Evolutionary conservation across 2,888 invertebrate species (phyloP).

Genomic region (Zaprionus obscuricornis): DNA sequence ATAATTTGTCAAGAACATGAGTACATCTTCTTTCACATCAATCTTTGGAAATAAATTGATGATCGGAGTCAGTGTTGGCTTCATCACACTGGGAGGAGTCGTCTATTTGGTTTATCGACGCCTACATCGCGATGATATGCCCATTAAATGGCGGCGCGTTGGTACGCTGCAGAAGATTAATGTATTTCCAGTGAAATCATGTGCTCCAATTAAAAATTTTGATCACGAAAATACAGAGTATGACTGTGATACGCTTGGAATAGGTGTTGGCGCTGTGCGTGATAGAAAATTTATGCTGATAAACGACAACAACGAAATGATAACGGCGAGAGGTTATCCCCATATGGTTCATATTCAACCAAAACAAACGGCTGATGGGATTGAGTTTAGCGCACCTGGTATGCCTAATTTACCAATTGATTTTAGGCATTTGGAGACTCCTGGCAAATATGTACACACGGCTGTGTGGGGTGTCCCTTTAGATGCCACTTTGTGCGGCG

Average conservation of each 20-base stretch:
- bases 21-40: too few species aligned
- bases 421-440: constrained; percentile 81
- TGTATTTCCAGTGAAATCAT: constrained; percentile 80
- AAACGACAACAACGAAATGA: constrained; percentile 69
- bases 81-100: constrained; percentile 61
- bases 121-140: constrained; percentile 69
- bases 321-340: constrained; percentile 80
- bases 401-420: constrained; percentile 84
- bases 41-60: constrained; percentile 29
- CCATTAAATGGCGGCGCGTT: constrained; percentile 79
- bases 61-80: constrained; percentile 61
- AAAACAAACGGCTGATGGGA: constrained; percentile 81
- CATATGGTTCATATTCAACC: constrained; percentile 73
- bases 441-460: constrained; percentile 80
- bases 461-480: constrained; percentile 86
- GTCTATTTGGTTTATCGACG: constrained; percentile 68
- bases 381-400: constrained; percentile 85
- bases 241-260: constrained; percentile 76
- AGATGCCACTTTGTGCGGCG: constrained; percentile 89
- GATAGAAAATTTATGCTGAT: constrained; percentile 81
- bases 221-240: constrained; percentile 45
- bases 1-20: too few species aligned
- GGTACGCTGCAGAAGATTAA: constrained; percentile 72
- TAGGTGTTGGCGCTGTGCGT: constrained; percentile 61
- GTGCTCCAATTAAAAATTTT: constrained; percentile 61